Evolutionary conservation across 1,140 invertebrate genomes (phyloP).

Genomic region (Camponotus vicinus): DNA sequence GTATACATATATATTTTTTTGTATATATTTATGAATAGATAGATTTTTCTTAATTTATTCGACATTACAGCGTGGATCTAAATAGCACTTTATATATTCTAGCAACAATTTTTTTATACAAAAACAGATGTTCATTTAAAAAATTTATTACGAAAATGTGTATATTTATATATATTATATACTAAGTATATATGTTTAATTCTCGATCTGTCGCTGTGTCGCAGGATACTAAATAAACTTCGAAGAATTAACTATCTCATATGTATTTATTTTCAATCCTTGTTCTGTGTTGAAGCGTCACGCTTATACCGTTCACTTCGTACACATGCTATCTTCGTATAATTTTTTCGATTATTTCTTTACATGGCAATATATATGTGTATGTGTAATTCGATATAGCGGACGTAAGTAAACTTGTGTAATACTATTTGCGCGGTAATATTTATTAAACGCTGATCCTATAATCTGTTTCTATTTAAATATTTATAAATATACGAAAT

Average conservation of each 20-base stretch:
- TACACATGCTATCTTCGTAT: too few relatives aligned
- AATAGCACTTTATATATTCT: neutral
- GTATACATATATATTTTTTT: conserved; percentile 27
- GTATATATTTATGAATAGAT: neutral
- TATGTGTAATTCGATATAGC: conserved; percentile 5
- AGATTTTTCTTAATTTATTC: conserved; percentile 14
- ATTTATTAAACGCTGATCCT: neutral
- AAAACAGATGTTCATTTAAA: neutral
- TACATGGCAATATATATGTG: neutral
- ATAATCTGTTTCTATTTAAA: conserved; percentile 33
- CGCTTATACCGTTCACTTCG: neutral
- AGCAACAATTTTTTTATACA: neutral
- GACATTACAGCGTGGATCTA: neutral
- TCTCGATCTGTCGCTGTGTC: conserved; percentile 38
- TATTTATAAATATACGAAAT: conserved; percentile 58
- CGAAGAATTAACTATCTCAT: neutral
- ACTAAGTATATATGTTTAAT: conserved; percentile 12
- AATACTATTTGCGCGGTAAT: neutral
- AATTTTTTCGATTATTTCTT: conserved; percentile 3
- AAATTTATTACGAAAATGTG: conserved; percentile 14
- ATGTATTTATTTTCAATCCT: neutral
- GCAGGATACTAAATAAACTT: conserved; percentile 66
- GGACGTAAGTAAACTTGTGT: neutral
- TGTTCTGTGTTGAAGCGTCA: neutral
- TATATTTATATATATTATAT: conserved; percentile 15